Evolutionary conservation across 1,140 invertebrate species (phyloP).

Genomic region (Sipha flava): DNA sequence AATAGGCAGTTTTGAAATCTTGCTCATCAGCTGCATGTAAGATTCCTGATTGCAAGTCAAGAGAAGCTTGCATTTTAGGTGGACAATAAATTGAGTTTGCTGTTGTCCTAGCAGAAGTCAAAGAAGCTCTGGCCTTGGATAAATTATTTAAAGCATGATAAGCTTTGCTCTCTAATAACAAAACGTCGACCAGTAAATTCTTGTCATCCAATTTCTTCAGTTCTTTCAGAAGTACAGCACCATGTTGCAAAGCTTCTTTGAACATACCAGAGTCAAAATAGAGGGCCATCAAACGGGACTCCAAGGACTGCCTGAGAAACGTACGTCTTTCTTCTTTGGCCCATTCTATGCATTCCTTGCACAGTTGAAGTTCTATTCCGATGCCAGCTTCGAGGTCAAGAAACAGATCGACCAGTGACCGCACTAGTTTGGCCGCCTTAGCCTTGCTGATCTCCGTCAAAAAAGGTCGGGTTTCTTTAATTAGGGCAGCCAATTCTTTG

Average conservation of each 20-base stretch:
- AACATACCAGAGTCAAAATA: slow-evolving; percentile 91
- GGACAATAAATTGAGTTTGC: slow-evolving; percentile 99
- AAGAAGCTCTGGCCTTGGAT: slow-evolving; percentile 89
- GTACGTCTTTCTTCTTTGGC: slow-evolving; percentile 94
- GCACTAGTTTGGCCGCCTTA: slow-evolving; percentile 95
- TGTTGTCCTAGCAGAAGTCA: slow-evolving; percentile 96
- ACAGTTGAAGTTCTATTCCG: slow-evolving; percentile 79
- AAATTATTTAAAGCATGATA: slow-evolving; percentile 96
- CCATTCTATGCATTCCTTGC: slow-evolving; percentile 98
- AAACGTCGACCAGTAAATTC: slow-evolving; percentile 92
- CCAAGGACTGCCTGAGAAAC: slow-evolving; percentile 91
- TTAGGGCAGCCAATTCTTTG: slow-evolving; percentile 85
- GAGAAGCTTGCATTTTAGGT: slow-evolving; percentile 91
- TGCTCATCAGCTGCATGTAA: slow-evolving; percentile 97
- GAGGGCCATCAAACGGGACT: slow-evolving; percentile 84
- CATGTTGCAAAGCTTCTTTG: slow-evolving; percentile 72
- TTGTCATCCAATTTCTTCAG: slow-evolving; percentile 99
- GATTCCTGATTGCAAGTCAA: slow-evolving; percentile 97
- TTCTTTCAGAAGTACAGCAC: slow-evolving; percentile 80
- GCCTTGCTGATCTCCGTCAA: slow-evolving; percentile 92
- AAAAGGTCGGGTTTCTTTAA: slow-evolving; percentile 89
- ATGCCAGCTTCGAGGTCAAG: slow-evolving; percentile 90
- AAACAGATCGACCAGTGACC: slow-evolving; percentile 94
- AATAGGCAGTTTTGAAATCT: slow-evolving; percentile 99
- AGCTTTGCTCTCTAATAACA: slow-evolving; percentile 95